Conservation (phyloP, 2,888 invertebrate genomes). For the Eupithecia insigniata region DNA sequence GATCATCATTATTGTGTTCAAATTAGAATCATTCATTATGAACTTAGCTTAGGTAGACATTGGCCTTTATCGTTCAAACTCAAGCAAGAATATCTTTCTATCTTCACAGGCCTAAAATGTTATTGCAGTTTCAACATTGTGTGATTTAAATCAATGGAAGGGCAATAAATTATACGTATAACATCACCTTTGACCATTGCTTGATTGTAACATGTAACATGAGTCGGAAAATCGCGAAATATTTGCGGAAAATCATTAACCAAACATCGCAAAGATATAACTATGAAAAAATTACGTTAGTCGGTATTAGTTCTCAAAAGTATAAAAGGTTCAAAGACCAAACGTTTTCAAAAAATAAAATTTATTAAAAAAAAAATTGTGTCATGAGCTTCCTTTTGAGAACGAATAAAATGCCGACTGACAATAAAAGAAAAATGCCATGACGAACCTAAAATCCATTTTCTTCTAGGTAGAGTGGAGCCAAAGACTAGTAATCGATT, state of each 20-base stretch:
- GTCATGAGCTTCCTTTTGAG: no score
- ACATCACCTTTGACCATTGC: conserved; percentile 11
- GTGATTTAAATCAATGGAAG: conserved; percentile 32
- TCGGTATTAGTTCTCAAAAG: no score
- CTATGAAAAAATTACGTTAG: no score
- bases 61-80: conserved; percentile 9
- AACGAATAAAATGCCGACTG: neutral
- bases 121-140: conserved; percentile 30
- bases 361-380: no score
- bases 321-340: no score
- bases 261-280: neutral
- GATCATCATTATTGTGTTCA: neutral
- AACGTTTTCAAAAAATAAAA: no score
- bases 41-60: no score
- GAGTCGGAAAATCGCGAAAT: neutral
- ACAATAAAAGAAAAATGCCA: neutral
- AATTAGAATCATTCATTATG: neutral
- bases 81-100: conserved; percentile 18
- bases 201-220: conserved; percentile 8
- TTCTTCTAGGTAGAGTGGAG: neutral
- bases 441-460: neutral
- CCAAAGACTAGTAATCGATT: conserved; percentile 9
- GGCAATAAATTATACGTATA: conserved; percentile 25
- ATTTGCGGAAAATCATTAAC: neutral
- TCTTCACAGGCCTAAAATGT: conserved; percentile 27